Evolutionary conservation across 2,797 vertebrate genomes (phyloP), one percentile per base, ranked within the genome.

Genomic region (Sebastes flavidus): DNA sequence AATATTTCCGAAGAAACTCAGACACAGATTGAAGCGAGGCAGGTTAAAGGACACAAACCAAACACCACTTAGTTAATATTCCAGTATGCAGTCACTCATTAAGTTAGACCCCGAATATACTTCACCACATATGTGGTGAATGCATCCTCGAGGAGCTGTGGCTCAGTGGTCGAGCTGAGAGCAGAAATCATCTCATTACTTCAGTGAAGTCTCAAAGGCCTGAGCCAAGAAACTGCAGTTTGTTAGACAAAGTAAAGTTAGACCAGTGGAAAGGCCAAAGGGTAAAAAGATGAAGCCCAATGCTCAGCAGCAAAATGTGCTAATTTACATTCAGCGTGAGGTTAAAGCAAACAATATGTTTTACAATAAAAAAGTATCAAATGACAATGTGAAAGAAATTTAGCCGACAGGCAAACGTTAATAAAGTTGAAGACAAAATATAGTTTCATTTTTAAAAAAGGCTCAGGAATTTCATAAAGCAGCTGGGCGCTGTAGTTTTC

Each of bases 101-200:
- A 74, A 0, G 54, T 56, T 29, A 0, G 2, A 63, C 11, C 30
- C 61, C 22, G 32, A 63, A 63, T 7, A 14, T 12, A 36, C 61
- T 59, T 59, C 34, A 30, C 63, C 22, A 22, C 52, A 13, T 13
- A 8, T 46, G 34, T 22, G 55, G 18, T 25, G 30, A 54, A 63
- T 5, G 24, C 30, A n/a, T 49, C 14, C 56, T 20, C 3, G 25
- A 34, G 46, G 34, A 68, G 29, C 62, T 52, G 58, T 24, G 59
- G 42, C 46, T 71, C 42, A 13, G 34, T 27, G 60, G 60, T 49
- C 29, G 2, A 66, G 73, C 65, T 60, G 5, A 27, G 30, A 70
- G 73, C 62, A 56, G 72, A 61, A 81, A 69, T 24, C 24, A 76
- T 62, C 60, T 82, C 25, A 79, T 84, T 73, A 74, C 16, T 38